Percentiles rank a stretch among this genome's conserved stretches.
phyloP scores from a whole-genome alignment of 2,113 vertebrate genomes.

The Aspiorhynchus laticeps region DNA sequence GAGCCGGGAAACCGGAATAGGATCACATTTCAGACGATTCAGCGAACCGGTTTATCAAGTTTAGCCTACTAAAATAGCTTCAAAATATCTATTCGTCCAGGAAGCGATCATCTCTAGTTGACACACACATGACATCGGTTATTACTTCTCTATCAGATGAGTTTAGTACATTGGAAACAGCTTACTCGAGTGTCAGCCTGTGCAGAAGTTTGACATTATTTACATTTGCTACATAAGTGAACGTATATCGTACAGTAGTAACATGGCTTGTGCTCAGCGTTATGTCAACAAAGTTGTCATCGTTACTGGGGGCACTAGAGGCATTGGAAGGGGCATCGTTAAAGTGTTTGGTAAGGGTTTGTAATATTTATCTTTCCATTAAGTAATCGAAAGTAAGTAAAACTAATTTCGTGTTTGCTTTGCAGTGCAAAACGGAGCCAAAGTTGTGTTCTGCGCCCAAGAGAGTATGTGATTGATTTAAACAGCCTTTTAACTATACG shows the following conservation, averaged over 20 bases:
- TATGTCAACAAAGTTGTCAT: conserved; percentile 77
- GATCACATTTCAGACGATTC: neutral
- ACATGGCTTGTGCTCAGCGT: conserved; percentile 55
- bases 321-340: conserved; percentile 77
- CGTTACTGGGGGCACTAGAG: conserved; percentile 79
- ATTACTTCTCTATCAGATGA: neutral
- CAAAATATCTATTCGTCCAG: neutral
- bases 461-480: conserved; percentile 60
- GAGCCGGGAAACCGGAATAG: neutral
- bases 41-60: neutral
- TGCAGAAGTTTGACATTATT: neutral
- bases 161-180: neutral
- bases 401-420: conserved; percentile 30
- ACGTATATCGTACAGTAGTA: too few species aligned
- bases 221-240: neutral
- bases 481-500: neutral
- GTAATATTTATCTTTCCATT: neutral
- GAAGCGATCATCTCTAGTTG: neutral
- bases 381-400: neutral
- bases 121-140: neutral
- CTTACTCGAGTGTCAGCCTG: neutral
- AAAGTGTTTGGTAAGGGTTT: conserved; percentile 73
- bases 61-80: neutral
- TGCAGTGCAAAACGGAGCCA: conserved; percentile 77
- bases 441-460: conserved; percentile 77